Base-by-base conservation (phyloP, 1,140 invertebrate genomes). In the Eumaeus atala region DNA sequence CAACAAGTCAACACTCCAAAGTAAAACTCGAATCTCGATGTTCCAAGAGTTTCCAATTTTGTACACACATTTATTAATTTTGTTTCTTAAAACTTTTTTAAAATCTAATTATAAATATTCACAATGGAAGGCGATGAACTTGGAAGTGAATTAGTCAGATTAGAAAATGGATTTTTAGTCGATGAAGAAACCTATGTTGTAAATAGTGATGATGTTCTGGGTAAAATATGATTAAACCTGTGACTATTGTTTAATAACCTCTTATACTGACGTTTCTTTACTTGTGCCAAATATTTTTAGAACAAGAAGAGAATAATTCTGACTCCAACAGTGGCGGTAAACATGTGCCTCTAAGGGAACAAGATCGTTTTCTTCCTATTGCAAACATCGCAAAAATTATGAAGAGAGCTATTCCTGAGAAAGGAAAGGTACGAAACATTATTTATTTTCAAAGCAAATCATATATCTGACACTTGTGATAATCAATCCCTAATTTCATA, bases 321-420 rank as follows among this genome's bases (percentile, higher is more conserved):
- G 93, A 94, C 72, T 93, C 92, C 0, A 92, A 92, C 66, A 91
- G 92, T 66, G 89, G 90, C 18, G 80, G 87, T 6, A 90, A 90
- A 54, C 84, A 89, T 68, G 87, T 89, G 6, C 92, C 92, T 3
- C 75, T 97, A 28, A 83, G 94, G 36, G 95, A 97, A 81, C 95
- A 99, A 87, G 97, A 99, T 82, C 90, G 97, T 66, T 99, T 99
- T 83, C 87, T 99, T 44, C 98, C 98, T 1, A 99, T 99, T 66
- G 98, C 98, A 16, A 99, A 99, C 89, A 97, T 99, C 44, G 96
- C 97, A 0, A 95, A 99, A 88, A 98, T 99, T 40, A 99, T 99
- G 98, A 99, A 99, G 87, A 92, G 95, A 77, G 95, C 96, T 5
- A 97, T 99, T 66, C 98, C 98, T 5, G 93, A 96, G 61, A 93